Conservation (phyloP, 2,888 invertebrate species). For the Hoplodrina ambigua region DNA sequence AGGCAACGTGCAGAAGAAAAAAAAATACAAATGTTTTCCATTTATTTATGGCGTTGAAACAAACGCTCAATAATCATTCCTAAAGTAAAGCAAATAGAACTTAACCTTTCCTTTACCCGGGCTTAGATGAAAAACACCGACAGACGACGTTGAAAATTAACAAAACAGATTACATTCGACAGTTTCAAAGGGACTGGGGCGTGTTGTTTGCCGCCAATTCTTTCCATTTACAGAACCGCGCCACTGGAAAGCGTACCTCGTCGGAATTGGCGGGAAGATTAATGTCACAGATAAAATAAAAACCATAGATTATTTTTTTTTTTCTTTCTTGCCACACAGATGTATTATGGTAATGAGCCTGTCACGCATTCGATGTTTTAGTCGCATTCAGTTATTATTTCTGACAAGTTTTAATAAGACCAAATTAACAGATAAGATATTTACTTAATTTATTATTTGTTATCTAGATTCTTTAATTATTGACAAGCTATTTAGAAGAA, state of each 20-base stretch:
- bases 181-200: constrained; percentile 79
- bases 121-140: constrained; percentile 78
- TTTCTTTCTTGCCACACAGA: constrained; percentile 17
- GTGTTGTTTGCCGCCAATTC: constrained; percentile 83
- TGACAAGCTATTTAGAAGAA: constrained; percentile 3
- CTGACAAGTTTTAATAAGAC: constrained; percentile 14
- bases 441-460: constrained; percentile 7
- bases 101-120: constrained; percentile 72
- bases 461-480: constrained; percentile 9
- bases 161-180: constrained; percentile 88
- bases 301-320: constrained; percentile 48
- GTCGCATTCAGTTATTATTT: constrained; percentile 7
- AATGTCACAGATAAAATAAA: constrained; percentile 59
- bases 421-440: constrained; percentile 10
- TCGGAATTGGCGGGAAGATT: constrained; percentile 63
- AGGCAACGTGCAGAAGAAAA: constrained; percentile 10
- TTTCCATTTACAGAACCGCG: constrained; percentile 80
- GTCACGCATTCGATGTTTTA: constrained; percentile 16
- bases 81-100: constrained; percentile 70
- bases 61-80: constrained; percentile 74
- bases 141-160: constrained; percentile 85
- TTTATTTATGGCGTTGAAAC: constrained; percentile 59
- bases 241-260: constrained; percentile 67
- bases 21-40: constrained; percentile 41
- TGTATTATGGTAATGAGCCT: constrained; percentile 35